Evolutionary conservation across 2,888 invertebrate genomes (phyloP), one percentile per base, ranked within the genome.

Genomic region (Carabus problematicus): DNA sequence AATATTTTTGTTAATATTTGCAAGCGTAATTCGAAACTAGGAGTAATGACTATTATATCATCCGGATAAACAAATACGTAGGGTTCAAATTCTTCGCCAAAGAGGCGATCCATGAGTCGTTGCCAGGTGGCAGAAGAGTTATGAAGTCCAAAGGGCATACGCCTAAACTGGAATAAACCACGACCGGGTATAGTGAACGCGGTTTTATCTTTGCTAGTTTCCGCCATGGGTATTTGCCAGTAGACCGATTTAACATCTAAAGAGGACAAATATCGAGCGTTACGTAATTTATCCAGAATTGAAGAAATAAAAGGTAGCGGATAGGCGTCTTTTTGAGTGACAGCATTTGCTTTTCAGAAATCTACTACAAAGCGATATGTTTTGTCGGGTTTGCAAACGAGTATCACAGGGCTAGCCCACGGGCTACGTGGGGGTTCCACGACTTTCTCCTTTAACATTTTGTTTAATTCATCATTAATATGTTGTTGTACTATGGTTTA

Each of bases 41-140:
- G 14, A 3, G 45, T 12, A 45, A 45, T 7, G 7, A 45, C 45
- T 3, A 45, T 45, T 45, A 45, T 56, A 56, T 56, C 19, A 39
- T n/a, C 58, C 4, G 29, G 11, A 39, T 56, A 56, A 11, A 56
- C 19, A 19, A 56, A 56, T 2, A 39, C 3, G 47, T 71, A 14
- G 56, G 63, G 12, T 70, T 70, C 9, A 73, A 61, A 0, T 73
- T 66, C 40, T 72, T 71, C 41, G 72, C 73, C 11, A 72, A 70
- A 49, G 7, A 73, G 40, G 1, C 58, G 54, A 47, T 74, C 73
- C 19, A 75, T 52, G n/a, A 75, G 42, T 1, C 72, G 56, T 64
- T 75, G 74, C 12, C 47, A 47, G 9, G 56, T 58, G 8, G 39
- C 16, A 8, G 66, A 39, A 9, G 70, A 47, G 63, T 55, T 55